A percentile compares a stretch with the other conserved stretches of the same genome.
These are phyloP conservation scores for Lamellibrachia satsuma DNA, from an alignment of 2,888 invertebrate genomes.

Conservation along the genomic window DNA sequence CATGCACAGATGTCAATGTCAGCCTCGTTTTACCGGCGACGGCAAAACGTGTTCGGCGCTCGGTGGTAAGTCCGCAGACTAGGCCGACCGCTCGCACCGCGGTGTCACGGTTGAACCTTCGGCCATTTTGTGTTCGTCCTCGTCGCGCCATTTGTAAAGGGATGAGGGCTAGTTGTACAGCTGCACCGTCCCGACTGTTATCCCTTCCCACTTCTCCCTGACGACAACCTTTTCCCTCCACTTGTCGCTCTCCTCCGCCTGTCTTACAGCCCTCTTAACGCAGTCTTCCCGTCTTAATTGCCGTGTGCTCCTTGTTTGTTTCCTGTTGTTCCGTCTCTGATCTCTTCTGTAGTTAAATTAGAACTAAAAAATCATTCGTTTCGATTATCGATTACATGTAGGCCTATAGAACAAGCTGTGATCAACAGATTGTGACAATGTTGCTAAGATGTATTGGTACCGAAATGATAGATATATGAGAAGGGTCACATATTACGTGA, in stretches of 20 bases:
- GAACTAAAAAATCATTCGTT: too few relatives aligned
- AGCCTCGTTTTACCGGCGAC: slow-evolving; percentile 72
- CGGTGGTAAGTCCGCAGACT: slow-evolving; percentile 31
- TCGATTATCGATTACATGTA: neutral
- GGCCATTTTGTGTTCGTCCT: neutral
- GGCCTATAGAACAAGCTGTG: neutral
- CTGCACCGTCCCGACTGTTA: too few relatives aligned
- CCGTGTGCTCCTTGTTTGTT: too few relatives aligned
- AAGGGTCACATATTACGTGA: neutral
- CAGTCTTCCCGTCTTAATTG: too few relatives aligned
- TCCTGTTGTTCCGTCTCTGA: too few relatives aligned
- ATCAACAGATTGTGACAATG: neutral
- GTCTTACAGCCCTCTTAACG: too few relatives aligned
- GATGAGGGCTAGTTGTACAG: neutral
- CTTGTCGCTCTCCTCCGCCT: too few relatives aligned
- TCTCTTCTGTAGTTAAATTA: too few relatives aligned
- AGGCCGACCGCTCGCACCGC: neutral
- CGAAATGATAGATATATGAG: neutral
- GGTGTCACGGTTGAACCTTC: neutral
- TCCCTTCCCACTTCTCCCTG: too few relatives aligned
- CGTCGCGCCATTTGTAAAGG: neutral
- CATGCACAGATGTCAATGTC: slow-evolving; percentile 74
- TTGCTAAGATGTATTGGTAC: neutral
- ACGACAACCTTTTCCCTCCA: too few relatives aligned
- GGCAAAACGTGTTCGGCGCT: slow-evolving; percentile 77